Evolutionary conservation across 2,113 vertebrate species (phyloP), one percentile per base, ranked within the genome.

Genomic region (Myxocyprinus asiaticus): DNA sequence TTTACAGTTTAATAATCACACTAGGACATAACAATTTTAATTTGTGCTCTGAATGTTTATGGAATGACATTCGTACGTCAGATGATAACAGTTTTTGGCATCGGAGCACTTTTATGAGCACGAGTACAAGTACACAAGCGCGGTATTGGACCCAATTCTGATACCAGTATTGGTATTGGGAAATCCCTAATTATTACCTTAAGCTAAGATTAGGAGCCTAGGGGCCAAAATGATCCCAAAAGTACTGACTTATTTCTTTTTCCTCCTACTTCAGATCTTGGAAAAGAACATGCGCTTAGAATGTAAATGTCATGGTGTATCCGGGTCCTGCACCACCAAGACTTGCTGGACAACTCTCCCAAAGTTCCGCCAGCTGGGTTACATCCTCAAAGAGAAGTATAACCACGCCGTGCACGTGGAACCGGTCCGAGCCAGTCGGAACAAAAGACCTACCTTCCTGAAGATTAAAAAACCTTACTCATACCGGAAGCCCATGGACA

Each of bases 321-420:
- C 97, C 0, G 97, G 97, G 7, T 98, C 97, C 1, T 98, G 97
- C 84, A 98, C 97, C 81, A 98, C 96, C 68, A 98, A 96, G 89
- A 98, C 97, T 0, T 98, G 97, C 90, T 98, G 97, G 97, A 98
- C 95, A 0, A 98, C 95, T 0, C 94, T 98, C 73, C 97, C 97
- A 0, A 96, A 96, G 86, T 97, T 98, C 87, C 93, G 97, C 0
- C 96, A 98, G 91, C 92, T 98, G 81, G 97, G 97, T 86, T 97
- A 94, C 82, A 91, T 96, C 81, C 95, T 98, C 48, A 98, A 96
- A 90, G 97, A 98, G 84, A 96, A 95, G 88, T 98, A 98, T 92
- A 95, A 94, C 0, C 95, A 96, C 84, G 97, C 97, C 0, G 93
- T 97, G 43, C 97, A 98, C 0, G 97, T 98, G 5, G 97, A 98